phyloP scores from a whole-genome alignment of 2,888 invertebrate genomes.

The Drosophila hamatofila region DNA sequence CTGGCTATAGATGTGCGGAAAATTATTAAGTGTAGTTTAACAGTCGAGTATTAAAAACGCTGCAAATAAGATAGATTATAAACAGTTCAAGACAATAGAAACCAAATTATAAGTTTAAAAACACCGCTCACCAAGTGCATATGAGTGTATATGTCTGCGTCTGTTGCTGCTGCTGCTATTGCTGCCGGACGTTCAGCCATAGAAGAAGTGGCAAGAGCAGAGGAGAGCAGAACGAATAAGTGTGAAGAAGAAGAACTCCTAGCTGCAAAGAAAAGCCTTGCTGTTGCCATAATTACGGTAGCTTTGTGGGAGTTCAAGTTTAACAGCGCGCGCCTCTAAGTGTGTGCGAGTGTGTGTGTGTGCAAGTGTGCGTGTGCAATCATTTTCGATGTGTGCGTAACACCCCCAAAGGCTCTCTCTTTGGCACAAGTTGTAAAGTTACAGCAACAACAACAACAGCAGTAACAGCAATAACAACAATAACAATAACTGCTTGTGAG shows the following conservation, averaged over 20 bases:
- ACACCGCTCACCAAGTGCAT: slow-evolving; percentile 9
- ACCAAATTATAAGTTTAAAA: slow-evolving; percentile 10
- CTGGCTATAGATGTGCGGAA: slow-evolving; percentile 62
- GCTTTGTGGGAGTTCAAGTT: slow-evolving; percentile 79
- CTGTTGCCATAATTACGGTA: slow-evolving; percentile 70
- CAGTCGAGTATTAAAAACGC: slow-evolving; percentile 28
- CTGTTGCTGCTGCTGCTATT: slow-evolving; percentile 35
- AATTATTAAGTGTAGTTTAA: slow-evolving; percentile 50
- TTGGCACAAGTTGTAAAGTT: slow-evolving; percentile 43
- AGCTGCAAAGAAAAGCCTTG: slow-evolving; percentile 56
- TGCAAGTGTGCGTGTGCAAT: slow-evolving; percentile 22
- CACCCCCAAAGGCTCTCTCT: slow-evolving; percentile 72
- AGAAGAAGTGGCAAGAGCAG: slow-evolving; percentile 35
- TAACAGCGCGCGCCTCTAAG: slow-evolving; percentile 49
- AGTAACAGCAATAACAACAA: not conserved
- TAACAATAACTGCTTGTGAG: slow-evolving; percentile 18
- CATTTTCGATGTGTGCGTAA: slow-evolving; percentile 59
- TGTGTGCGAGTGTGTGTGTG: slow-evolving; percentile 15
- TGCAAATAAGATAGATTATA: slow-evolving; percentile 23
- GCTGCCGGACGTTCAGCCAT: slow-evolving; percentile 50
- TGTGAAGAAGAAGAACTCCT: slow-evolving; percentile 46
- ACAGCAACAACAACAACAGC: slow-evolving; percentile 17
- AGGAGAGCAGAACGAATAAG: slow-evolving; percentile 29
- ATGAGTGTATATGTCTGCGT: slow-evolving; percentile 20
- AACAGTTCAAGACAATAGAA: slow-evolving; percentile 22